Evolutionary conservation across 2,888 invertebrate genomes (phyloP).

Genomic region (Zele albiditarsus): DNA sequence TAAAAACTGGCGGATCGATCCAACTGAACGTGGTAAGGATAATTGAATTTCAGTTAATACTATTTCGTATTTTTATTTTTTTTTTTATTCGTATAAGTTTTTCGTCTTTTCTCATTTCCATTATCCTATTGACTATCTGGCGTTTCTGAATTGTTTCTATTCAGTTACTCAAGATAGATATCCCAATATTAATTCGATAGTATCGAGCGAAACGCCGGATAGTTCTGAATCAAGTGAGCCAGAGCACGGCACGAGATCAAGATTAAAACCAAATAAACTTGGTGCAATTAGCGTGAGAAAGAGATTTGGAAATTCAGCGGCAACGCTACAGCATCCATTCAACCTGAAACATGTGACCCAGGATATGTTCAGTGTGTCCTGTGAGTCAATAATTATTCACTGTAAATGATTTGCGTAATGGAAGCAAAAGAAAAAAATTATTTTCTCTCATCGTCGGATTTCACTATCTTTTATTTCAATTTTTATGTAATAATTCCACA

Average conservation of each 20-base stretch:
- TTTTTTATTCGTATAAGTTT: constrained; percentile 12
- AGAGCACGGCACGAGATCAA: constrained; percentile 64
- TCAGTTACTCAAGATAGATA: constrained; percentile 48
- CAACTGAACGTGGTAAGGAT: constrained; percentile 69
- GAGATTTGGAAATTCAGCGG: constrained; percentile 67
- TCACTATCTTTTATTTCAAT: constrained; percentile 20
- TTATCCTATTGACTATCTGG: constrained; percentile 34
- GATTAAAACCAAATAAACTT: constrained; percentile 64
- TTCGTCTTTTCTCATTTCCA: constrained; percentile 12
- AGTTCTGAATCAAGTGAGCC: constrained; percentile 70
- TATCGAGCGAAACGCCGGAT: constrained; percentile 69
- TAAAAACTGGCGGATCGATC: constrained; percentile 69
- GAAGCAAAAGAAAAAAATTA: background rate
- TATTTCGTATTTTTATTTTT: constrained; percentile 22
- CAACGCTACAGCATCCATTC: constrained; percentile 68
- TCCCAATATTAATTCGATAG: constrained; percentile 54
- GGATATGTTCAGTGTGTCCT: constrained; percentile 73
- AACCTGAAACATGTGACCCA: constrained; percentile 70
- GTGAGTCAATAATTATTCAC: constrained; percentile 62
- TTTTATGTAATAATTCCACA: constrained; percentile 13
- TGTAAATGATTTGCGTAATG: constrained; percentile 6
- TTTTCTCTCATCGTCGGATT: background rate
- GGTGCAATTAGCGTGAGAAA: constrained; percentile 64
- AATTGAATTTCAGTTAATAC: constrained; percentile 32
- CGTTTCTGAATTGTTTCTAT: constrained; percentile 37